Base-by-base conservation (phyloP, 2,113 vertebrate species). In the Takifugu flavidus region DNA sequence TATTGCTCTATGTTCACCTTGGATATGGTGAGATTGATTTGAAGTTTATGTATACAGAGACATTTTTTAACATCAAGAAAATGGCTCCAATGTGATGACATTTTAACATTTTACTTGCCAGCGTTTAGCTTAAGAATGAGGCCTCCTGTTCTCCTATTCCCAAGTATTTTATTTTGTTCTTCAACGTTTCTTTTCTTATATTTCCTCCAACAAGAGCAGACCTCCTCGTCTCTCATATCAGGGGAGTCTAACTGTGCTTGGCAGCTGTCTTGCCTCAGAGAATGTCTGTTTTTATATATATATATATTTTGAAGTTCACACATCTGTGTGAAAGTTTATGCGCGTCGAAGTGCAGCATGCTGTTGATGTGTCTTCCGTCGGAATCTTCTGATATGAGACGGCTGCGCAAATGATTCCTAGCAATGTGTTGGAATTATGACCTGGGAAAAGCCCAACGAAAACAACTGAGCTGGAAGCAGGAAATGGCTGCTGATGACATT, bases 261-360 rank as follows among this genome's bases (percentile, higher is more conserved):
- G 73, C 65, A 66, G 45, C 49, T 3, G 42, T 56, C 42, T 31
- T 12, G 6, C 3, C 55, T 64, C 49, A 67, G 59, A 74, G 57
- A 58, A 34, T 15, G 44, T 7, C 66, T 25, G 50, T 13, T 51
- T 25, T 56, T 20, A 31, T 44, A 20, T 20, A 20, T 20, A 20
- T 20, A 20, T 20, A 20, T 53, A 3, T 26, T 59, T 65, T 6
- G 13, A 42, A 44, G 29, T 34, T 43, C 50, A 4, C 28, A 13
- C 0, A 1, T 53, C 20, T 49, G 58, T 15, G 39, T 54, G 29
- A 59, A 25, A 2, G 0, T 13, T 39, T 45, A 10, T 25, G 59
- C 31, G 47, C 13, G 47, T n/a, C 47, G 20, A 63, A 58, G 64
- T 25, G 51, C 13, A 2, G 13, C 1, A 26, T 42, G 20, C 20